Percentiles rank a stretch among this genome's conserved stretches.
phyloP scores from a whole-genome alignment of 2,888 invertebrate genomes.

The Tetanocera ferruginea region DNA sequence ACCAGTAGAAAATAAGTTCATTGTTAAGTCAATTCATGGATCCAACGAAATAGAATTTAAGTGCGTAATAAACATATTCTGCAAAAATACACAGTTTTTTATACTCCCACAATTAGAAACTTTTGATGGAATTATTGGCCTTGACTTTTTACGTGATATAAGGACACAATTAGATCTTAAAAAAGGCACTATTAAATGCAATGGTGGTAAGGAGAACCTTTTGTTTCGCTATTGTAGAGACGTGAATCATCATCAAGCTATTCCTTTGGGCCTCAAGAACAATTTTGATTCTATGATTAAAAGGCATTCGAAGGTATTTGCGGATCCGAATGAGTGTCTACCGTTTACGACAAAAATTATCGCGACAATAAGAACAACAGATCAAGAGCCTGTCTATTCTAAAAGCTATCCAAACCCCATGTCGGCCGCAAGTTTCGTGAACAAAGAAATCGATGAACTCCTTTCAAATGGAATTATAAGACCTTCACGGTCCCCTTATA shows the following conservation, averaged over 20 bases:
- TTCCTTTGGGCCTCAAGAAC: background rate
- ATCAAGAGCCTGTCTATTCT: background rate
- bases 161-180: background rate
- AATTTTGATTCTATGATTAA: background rate
- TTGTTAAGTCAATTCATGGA: background rate
- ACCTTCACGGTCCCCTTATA: slow-evolving; percentile 38
- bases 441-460: too few species aligned
- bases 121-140: too few species aligned
- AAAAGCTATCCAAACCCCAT: background rate
- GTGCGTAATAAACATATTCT: background rate
- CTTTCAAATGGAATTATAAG: slow-evolving; percentile 29
- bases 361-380: background rate
- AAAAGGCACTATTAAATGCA: background rate
- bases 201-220: background rate
- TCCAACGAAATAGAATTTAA: background rate
- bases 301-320: background rate
- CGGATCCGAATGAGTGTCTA: background rate
- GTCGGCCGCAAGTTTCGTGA: background rate
- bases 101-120: too few species aligned
- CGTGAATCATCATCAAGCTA: background rate
- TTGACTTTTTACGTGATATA: background rate
- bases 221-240: background rate
- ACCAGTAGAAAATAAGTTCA: background rate
- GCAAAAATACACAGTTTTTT: background rate
- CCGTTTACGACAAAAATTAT: background rate